These are phyloP conservation scores for Samia ricini DNA, from an alignment of 1,140 invertebrate species.

Conservation along the genomic window DNA sequence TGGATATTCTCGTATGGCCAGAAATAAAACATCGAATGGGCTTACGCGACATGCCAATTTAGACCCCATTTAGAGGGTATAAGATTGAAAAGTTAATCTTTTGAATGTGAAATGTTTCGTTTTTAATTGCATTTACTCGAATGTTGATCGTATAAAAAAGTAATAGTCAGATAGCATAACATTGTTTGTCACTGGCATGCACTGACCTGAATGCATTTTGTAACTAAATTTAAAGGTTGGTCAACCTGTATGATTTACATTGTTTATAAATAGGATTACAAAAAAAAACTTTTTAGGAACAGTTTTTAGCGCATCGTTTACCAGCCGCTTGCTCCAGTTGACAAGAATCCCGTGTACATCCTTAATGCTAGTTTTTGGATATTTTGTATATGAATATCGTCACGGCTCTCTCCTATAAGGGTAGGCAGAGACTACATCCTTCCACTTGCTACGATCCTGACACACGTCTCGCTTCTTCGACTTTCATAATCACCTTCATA, in stretches of 20 bases:
- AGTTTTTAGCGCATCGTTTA: neutral
- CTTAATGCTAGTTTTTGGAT: too few species aligned
- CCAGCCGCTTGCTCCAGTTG: neutral
- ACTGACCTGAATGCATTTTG: neutral
- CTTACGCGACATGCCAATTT: neutral
- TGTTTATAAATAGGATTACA: neutral
- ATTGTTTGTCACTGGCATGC: constrained; percentile 3
- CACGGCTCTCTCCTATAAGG: too few species aligned
- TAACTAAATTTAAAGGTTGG: neutral
- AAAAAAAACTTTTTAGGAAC: neutral
- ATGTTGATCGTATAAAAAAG: neutral
- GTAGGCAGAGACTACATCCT: too few species aligned
- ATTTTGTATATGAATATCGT: too few species aligned
- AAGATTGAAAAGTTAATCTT: neutral
- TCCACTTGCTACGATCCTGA: too few species aligned
- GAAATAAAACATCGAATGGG: neutral
- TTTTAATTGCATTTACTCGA: neutral
- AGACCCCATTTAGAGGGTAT: neutral
- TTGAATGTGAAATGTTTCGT: neutral
- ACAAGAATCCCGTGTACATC: too few species aligned
- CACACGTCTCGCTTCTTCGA: too few species aligned
- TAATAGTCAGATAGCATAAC: neutral
- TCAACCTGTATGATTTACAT: neutral
- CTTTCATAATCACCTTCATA: too few species aligned
- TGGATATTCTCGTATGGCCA: neutral